A percentile compares a stretch with the other conserved stretches of the same genome.
phyloP scores from a whole-genome alignment of 2,888 invertebrate genomes.

The Eustalomyia histrio region DNA sequence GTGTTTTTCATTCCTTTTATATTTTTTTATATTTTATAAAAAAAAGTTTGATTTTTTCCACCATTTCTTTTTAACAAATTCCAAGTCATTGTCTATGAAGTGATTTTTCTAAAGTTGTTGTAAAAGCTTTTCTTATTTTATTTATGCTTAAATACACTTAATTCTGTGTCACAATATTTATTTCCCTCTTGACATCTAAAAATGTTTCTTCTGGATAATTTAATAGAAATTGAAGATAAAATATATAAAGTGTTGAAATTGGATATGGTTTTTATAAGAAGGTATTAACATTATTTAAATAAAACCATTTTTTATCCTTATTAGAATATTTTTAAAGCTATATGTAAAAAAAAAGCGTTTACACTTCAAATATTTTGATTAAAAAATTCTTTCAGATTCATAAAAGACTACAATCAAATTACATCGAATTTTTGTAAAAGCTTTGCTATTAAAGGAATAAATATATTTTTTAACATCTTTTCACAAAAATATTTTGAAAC shows the following conservation, averaged over 20 bases:
- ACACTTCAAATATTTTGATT: no score
- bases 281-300: no score
- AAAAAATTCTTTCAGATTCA: no score
- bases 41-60: not conserved
- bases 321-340: no score
- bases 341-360: no score
- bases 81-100: constrained; percentile 9
- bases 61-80: not conserved
- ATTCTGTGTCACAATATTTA: constrained; percentile 18
- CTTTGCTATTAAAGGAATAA: no score
- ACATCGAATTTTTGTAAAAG: no score
- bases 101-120: not conserved
- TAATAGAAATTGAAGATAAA: not conserved
- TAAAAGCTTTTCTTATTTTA: not conserved
- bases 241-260: not conserved
- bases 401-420: no score
- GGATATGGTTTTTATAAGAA: no score
- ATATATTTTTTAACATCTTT: no score
- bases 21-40: constrained; percentile 8
- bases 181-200: not conserved
- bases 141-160: constrained; percentile 1
- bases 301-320: no score
- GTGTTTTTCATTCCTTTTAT: not conserved
- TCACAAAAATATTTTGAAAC: no score
- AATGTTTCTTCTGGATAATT: not conserved